Evolutionary conservation across 2,888 invertebrate species (phyloP).

Genomic region (Perdita meconis): DNA sequence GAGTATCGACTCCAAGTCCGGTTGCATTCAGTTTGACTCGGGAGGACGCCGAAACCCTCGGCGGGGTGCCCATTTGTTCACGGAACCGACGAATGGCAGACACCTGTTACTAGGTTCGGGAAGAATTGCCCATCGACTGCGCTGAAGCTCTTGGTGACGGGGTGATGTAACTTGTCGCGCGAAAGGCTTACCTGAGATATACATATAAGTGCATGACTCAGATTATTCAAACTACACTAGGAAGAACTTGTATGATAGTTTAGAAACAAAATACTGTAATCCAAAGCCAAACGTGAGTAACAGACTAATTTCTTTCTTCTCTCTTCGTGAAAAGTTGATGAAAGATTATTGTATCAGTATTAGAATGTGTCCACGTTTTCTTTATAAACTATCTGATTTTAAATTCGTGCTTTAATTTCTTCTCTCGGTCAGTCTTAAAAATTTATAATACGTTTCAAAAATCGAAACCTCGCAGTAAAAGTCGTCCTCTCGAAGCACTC

Average conservation of each 20-base stretch:
- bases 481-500: too few relatives aligned
- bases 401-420: neutral
- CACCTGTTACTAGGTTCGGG: slow-evolving; percentile 65
- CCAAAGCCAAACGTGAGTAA: too few relatives aligned
- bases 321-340: neutral
- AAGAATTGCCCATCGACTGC: slow-evolving; percentile 28
- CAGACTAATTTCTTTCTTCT: neutral
- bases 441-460: neutral
- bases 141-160: slow-evolving; percentile 39
- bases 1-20: too few relatives aligned
- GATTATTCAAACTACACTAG: neutral
- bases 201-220: neutral
- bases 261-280: neutral
- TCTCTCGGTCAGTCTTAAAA: too few relatives aligned
- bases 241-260: neutral
- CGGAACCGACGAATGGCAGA: slow-evolving; percentile 57
- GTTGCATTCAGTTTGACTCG: neutral
- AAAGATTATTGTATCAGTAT: neutral
- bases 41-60: slow-evolving; percentile 7
- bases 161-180: slow-evolving; percentile 3
- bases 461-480: too few relatives aligned
- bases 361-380: neutral
- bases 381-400: neutral
- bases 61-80: slow-evolving; percentile 63
- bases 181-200: neutral